Evolutionary conservation across 2,888 invertebrate species (phyloP).

Genomic region (Lycocerus yunnanus): DNA sequence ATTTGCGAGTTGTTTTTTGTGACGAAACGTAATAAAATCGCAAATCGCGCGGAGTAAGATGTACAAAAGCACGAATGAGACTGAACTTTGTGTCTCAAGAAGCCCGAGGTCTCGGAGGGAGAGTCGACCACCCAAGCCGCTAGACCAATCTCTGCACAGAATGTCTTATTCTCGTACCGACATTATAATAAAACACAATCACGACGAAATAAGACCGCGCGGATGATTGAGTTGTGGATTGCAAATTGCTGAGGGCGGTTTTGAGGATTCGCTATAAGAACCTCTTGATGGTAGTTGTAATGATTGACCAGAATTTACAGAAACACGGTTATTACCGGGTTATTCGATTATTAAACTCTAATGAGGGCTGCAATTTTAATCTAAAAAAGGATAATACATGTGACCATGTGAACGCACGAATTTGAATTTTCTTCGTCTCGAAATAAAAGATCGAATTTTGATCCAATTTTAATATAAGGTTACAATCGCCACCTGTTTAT

Average conservation of each 20-base stretch:
- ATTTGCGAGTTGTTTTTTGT: not conserved
- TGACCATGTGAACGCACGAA: constrained; percentile 1
- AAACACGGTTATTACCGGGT: not conserved
- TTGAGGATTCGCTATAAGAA: constrained; percentile 41
- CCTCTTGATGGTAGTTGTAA: constrained; percentile 22
- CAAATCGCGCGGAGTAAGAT: constrained; percentile 45
- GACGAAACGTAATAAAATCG: not conserved
- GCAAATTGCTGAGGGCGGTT: constrained; percentile 47
- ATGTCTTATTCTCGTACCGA: constrained; percentile 56
- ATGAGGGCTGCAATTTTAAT: not conserved
- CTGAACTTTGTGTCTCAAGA: constrained; percentile 44
- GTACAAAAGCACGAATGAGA: constrained; percentile 47
- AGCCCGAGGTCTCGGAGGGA: constrained; percentile 34
- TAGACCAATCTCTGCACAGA: constrained; percentile 57
- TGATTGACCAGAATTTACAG: constrained; percentile 25
- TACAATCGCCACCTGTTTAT: constrained; percentile 47
- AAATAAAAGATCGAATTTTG: constrained; percentile 47
- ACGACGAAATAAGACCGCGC: constrained; percentile 53
- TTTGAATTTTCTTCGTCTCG: constrained; percentile 16
- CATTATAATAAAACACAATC: constrained; percentile 56
- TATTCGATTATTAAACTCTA: not conserved
- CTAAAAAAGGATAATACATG: not conserved
- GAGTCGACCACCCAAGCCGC: constrained; percentile 56
- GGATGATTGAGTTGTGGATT: constrained; percentile 56
- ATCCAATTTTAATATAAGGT: constrained; percentile 52